Percentiles rank a stretch among this genome's conserved stretches.
Evolutionary conservation across 2,797 vertebrate species (phyloP).

Genomic region (Macropodus opercularis): DNA sequence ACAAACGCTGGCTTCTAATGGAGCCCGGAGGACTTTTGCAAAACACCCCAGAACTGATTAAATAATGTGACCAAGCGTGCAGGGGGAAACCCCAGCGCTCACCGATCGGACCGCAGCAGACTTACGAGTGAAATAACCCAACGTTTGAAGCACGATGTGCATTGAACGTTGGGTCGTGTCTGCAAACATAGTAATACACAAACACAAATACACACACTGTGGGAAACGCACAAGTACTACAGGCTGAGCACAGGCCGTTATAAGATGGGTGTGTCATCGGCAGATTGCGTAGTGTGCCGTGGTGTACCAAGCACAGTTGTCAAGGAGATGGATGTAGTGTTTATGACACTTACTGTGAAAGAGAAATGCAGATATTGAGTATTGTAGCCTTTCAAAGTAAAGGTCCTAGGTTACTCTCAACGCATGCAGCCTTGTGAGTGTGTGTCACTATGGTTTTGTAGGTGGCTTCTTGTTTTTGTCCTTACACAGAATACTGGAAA

Average conservation of each 20-base stretch:
- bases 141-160: background rate
- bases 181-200: constrained; percentile 13
- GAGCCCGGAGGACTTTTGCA: constrained; percentile 25
- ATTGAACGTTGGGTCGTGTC: constrained; percentile 13
- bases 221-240: constrained; percentile 11
- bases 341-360: constrained; percentile 53
- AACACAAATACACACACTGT: constrained; percentile 2
- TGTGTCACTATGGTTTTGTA: constrained; percentile 31
- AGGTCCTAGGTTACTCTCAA: constrained; percentile 41
- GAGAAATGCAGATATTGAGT: too few relatives aligned
- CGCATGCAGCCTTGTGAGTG: constrained; percentile 25
- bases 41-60: constrained; percentile 31
- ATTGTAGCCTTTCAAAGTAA: constrained; percentile 39
- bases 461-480: constrained; percentile 46
- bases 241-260: constrained; percentile 24
- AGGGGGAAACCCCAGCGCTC: constrained; percentile 9
- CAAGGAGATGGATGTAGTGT: constrained; percentile 70
- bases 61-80: constrained; percentile 35
- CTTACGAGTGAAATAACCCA: constrained; percentile 5
- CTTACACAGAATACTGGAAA: constrained; percentile 51
- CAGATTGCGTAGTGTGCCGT: constrained; percentile 10
- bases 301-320: constrained; percentile 53
- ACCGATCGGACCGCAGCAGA: constrained; percentile 4
- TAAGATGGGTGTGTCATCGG: constrained; percentile 31
- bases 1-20: constrained; percentile 41